Evolutionary conservation across 2,888 invertebrate species (phyloP), one percentile per base, ranked within the genome.

Genomic region (Ernsta delagoae): DNA sequence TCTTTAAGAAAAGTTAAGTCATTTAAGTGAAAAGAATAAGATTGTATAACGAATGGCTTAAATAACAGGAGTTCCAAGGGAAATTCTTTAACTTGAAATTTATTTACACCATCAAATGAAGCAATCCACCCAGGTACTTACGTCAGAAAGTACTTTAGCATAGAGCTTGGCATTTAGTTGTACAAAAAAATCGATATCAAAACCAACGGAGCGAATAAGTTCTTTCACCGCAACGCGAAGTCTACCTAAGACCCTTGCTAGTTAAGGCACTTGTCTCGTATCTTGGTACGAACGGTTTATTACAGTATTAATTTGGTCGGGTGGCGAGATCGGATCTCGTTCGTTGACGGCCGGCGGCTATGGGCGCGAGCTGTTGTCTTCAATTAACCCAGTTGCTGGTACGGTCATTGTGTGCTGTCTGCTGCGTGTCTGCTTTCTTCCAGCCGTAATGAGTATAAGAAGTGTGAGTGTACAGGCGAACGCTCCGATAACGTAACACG

Each of bases 381-480:
- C 88, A 89, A 91, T 92, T 92, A 91, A 91, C 92, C 92, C 87
- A 91, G 84, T 87, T 92, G 83, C 72, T 84, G 79, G 81, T 80
- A 75, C 78, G 82, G 77, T 84, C 87, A 89, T 89, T 91, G 90
- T 92, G 80, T 84, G 76, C 79, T 82, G 92, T 92, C 91, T 92
- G 82, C 83, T 74, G 82, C 85, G 86, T 88, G 92, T 92, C 92
- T 92, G 89, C 92, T 92, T 92, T 92, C 91, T 87, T 92, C 87
- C 85, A 85, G 81, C 82, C 36, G 74, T 73, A 73, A 86, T 85
- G 83, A 83, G 82, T 85, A 83, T 86, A 88, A 88, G 88, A 88
- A 86, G 85, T 84, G 85, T 80, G 82, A 83, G 81, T 79, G 81
- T 76, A 75, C 81, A 78, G 73, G 78, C 77, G 77, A 76, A 80